phyloP scores from a whole-genome alignment of 1,140 invertebrate genomes.

The Linepithema humile region DNA sequence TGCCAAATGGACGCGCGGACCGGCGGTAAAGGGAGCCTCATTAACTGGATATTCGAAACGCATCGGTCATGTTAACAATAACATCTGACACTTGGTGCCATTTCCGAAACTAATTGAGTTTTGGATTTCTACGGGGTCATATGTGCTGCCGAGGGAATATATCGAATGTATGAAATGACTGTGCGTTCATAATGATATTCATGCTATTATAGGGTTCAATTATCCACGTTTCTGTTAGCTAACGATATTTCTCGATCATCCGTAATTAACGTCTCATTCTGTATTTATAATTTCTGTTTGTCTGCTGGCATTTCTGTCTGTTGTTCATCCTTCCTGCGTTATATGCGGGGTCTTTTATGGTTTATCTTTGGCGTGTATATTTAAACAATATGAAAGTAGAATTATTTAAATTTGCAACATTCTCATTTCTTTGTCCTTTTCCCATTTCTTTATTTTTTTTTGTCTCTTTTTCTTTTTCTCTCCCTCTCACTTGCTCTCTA shows the following conservation, averaged over 20 bases:
- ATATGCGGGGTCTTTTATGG: neutral
- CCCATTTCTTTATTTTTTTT: neutral
- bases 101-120: slow-evolving; percentile 48
- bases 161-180: neutral
- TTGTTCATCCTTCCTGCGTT: no score
- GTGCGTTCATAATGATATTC: neutral
- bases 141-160: neutral
- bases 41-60: slow-evolving; percentile 48
- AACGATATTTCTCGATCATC: neutral
- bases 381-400: neutral
- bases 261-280: neutral
- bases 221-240: neutral
- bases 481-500: neutral
- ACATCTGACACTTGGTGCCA: slow-evolving; percentile 33
- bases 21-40: slow-evolving; percentile 58
- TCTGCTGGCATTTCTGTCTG: neutral
- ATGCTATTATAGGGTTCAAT: neutral
- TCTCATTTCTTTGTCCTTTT: neutral
- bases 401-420: neutral
- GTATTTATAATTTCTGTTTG: neutral
- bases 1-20: slow-evolving; percentile 65
- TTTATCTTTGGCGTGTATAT: neutral
- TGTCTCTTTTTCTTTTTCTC: neutral
- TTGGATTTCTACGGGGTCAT: slow-evolving; percentile 17
- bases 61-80: slow-evolving; percentile 56